Conservation (phyloP, 1,140 invertebrate species). For the Drosophila murphyi region DNA sequence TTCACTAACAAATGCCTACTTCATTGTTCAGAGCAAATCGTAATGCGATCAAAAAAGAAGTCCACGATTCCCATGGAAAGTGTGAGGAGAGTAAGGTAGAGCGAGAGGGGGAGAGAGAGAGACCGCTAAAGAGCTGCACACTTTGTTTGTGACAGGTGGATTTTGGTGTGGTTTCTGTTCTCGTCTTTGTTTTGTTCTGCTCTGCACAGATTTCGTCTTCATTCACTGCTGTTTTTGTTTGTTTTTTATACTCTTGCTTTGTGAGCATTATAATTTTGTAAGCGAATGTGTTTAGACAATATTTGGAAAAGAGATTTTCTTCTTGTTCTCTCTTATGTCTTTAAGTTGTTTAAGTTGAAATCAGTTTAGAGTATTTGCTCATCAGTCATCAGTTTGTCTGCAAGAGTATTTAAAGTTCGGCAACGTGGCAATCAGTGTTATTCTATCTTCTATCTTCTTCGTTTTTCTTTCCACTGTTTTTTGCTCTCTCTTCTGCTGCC, state of each 20-base stretch:
- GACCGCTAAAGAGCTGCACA: background rate
- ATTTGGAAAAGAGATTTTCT: too few species aligned
- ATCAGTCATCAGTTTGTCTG: background rate
- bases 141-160: constrained; percentile 53
- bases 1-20: background rate
- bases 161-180: constrained; percentile 9
- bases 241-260: constrained; percentile 4
- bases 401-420: background rate
- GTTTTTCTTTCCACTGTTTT: constrained; percentile 2
- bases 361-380: background rate
- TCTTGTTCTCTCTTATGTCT: too few species aligned
- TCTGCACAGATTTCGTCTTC: constrained; percentile 41
- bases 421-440: background rate
- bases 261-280: background rate
- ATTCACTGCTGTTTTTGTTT: constrained; percentile 34
- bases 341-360: background rate
- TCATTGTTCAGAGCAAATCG: background rate
- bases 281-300: background rate
- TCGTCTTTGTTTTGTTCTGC: constrained; percentile 6
- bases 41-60: constrained; percentile 2
- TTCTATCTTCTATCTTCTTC: background rate
- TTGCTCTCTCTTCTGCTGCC: constrained; percentile 21
- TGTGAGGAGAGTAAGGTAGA: background rate
- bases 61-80: background rate
- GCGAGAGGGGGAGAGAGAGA: background rate